phyloP scores from a whole-genome alignment of 1,140 invertebrate species.

The Drosophila triauraria region DNA sequence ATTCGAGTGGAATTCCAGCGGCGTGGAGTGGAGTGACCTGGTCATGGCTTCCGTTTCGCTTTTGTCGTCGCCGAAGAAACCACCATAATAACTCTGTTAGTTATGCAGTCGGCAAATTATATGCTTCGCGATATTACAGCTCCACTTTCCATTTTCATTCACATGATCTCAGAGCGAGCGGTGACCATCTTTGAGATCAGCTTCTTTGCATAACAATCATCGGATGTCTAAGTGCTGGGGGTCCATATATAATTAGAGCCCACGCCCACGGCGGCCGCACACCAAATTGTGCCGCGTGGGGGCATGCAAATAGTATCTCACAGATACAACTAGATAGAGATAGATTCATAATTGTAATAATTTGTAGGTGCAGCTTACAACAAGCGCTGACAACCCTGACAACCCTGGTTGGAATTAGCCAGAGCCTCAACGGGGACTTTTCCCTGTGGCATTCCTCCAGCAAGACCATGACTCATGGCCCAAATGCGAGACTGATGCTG shows the following conservation, averaged over 20 bases:
- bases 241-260: constrained; percentile 56
- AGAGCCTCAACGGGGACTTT: constrained; percentile 25
- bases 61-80: constrained; percentile 40
- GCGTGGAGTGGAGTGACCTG: constrained; percentile 25
- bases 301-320: constrained; percentile 58
- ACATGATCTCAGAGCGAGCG: constrained; percentile 50
- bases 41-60: constrained; percentile 51
- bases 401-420: constrained; percentile 51
- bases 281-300: constrained; percentile 55
- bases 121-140: constrained; percentile 15
- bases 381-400: constrained; percentile 55
- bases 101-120: constrained; percentile 56
- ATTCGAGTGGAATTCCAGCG: constrained; percentile 10
- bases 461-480: constrained; percentile 51
- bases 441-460: constrained; percentile 61
- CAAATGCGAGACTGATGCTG: constrained; percentile 50
- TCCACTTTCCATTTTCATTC: constrained; percentile 74
- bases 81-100: constrained; percentile 56
- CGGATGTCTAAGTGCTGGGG: constrained; percentile 34
- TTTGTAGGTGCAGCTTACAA: constrained; percentile 55
- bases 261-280: constrained; percentile 38
- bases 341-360: constrained; percentile 50
- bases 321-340: constrained; percentile 54
- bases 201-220: constrained; percentile 75
- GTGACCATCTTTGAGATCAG: constrained; percentile 42